Percentiles rank a stretch among this genome's conserved stretches.
Conservation (phyloP, 2,888 invertebrate genomes). For the Orthosia cruda region DNA sequence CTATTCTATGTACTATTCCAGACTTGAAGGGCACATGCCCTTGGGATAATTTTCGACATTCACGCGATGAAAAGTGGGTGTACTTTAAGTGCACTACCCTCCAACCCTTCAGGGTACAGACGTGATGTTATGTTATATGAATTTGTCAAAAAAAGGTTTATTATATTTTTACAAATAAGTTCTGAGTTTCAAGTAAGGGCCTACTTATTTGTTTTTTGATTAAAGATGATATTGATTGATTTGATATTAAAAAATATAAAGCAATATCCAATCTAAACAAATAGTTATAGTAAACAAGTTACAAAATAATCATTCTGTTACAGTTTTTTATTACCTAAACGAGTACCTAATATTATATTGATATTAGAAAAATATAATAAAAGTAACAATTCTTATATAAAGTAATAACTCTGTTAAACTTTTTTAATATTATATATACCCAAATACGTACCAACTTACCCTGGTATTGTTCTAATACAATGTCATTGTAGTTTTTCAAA, state of each 20-base stretch:
- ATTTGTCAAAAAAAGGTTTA: too few species aligned
- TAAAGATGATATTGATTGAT: not conserved
- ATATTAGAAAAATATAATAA: too few species aligned
- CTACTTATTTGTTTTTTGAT: not conserved
- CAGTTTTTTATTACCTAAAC: not conserved
- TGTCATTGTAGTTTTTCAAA: conserved; percentile 8
- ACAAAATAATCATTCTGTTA: not conserved
- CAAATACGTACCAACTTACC: not conserved
- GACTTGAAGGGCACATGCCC: too few species aligned
- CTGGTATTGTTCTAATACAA: not conserved
- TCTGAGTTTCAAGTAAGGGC: too few species aligned
- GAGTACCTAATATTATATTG: too few species aligned
- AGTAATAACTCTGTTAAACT: not conserved
- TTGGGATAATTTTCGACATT: too few species aligned
- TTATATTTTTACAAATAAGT: too few species aligned
- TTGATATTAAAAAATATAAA: not conserved
- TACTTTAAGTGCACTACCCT: too few species aligned
- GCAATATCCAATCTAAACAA: not conserved
- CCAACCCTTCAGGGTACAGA: too few species aligned
- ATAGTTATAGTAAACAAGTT: not conserved
- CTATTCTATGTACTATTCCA: too few species aligned
- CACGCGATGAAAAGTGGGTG: too few species aligned
- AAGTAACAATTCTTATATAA: not conserved
- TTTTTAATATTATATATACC: not conserved
- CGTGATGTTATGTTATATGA: too few species aligned